Evolutionary conservation across 2,113 vertebrate genomes (phyloP).

Genomic region (Actenoides hombroni): DNA sequence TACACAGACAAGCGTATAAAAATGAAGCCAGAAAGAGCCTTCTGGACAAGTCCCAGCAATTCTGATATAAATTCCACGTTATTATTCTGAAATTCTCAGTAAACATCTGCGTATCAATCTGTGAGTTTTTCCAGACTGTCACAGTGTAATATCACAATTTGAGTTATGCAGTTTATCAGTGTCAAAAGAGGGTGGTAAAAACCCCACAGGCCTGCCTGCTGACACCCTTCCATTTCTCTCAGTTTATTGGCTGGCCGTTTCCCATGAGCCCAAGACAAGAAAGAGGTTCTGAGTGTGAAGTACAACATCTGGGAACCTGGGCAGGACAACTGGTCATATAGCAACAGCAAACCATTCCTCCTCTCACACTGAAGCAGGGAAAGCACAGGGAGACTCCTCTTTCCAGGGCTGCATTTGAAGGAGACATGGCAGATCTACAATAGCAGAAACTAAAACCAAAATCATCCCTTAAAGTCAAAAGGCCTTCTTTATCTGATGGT

Average conservation of each 20-base stretch:
- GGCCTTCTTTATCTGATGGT: background rate
- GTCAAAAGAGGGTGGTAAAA: background rate
- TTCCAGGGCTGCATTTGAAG: background rate
- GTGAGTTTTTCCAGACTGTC: background rate
- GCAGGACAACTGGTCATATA: background rate
- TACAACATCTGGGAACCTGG: background rate
- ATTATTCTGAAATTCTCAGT: background rate
- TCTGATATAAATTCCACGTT: background rate
- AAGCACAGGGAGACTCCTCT: background rate
- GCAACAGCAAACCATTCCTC: background rate
- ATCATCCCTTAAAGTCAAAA: background rate
- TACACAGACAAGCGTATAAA: background rate
- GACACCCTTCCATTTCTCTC: background rate
- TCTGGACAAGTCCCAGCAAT: background rate
- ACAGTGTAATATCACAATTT: background rate
- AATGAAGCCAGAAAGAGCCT: background rate
- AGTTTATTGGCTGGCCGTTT: background rate
- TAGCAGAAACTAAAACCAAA: background rate
- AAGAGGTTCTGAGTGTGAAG: accelerated
- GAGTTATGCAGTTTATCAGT: background rate
- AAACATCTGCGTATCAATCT: background rate
- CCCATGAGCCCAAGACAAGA: background rate
- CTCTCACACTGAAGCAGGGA: background rate
- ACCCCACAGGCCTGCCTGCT: background rate
- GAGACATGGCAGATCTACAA: background rate